These are phyloP conservation scores for Temnothorax rugatulus DNA, from an alignment of 2,888 invertebrate species.

Conservation along the genomic window DNA sequence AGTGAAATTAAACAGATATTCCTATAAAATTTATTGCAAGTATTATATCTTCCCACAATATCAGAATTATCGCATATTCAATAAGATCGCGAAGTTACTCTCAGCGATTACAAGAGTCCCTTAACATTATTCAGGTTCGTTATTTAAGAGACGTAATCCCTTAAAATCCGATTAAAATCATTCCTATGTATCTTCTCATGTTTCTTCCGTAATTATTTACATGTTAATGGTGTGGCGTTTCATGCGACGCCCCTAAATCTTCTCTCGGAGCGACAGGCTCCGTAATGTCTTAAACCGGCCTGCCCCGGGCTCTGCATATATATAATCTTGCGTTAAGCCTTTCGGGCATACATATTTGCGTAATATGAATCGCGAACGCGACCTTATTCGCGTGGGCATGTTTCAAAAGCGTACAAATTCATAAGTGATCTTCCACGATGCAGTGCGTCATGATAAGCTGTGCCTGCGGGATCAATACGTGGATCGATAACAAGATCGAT, in stretches of 20 bases:
- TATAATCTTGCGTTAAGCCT: constrained; percentile 23
- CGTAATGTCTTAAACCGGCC: neutral
- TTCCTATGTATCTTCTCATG: neutral
- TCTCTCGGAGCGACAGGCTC: constrained; percentile 14
- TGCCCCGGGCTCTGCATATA: neutral
- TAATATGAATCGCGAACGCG: constrained; percentile 46
- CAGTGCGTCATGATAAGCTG: constrained; percentile 10
- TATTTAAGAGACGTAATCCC: neutral
- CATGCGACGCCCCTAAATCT: constrained; percentile 2
- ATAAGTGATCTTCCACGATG: neutral
- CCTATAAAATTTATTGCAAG: neutral
- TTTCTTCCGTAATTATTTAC: constrained; percentile 19
- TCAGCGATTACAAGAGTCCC: neutral
- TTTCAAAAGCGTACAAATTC: constrained; percentile 22
- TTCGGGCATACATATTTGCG: constrained; percentile 47
- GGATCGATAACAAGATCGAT: constrained; percentile 43
- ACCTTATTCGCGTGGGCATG: constrained; percentile 25
- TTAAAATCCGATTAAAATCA: constrained; percentile 18
- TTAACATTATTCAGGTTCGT: neutral
- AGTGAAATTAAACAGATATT: neutral
- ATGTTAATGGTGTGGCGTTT: constrained; percentile 1
- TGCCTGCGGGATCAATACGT: constrained; percentile 23
- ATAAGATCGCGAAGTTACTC: neutral
- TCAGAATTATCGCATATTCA: neutral
- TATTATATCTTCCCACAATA: neutral